Evolutionary conservation across 2,113 vertebrate species (phyloP), one percentile per base, ranked within the genome.

Genomic region (Ageneiosus marmoratus): DNA sequence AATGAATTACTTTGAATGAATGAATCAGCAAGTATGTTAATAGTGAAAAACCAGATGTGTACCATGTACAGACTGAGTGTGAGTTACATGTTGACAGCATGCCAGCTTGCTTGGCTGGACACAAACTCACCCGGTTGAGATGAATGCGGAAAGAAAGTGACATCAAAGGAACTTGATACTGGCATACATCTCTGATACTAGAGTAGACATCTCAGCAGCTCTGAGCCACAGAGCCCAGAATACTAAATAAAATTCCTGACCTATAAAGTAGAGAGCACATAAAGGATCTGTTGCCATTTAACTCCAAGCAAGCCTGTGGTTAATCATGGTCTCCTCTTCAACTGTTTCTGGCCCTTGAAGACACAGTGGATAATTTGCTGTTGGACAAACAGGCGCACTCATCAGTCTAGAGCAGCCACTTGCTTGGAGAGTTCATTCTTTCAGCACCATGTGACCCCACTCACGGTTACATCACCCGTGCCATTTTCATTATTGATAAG

Each of bases 401-500:
- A 60, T 83, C 60, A 76, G 70, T 34, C 29, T 15, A 63, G 55
- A 65, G 44, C 44, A 70, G 37, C 37, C 12, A 44, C 67, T 70
- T 70, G 37, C 32, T 58, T 11, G 27, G 27, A 34, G 37, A 50
- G 44, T 46, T 24, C 13, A 27, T 37, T 41, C 29, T 79, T 84
- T 70, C 32, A 53, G 6, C n/a, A 15, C 16, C 48, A 10, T 9
- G 7, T 32, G 37, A 29, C 29, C 22, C 79, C 24, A 6, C 51
- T 69, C 63, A 41, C 22, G 69, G 69, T 34, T 69, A 51, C 46
- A 34, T 69, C 63, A 79, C 58, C 18, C 11, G 10, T 48, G 46
- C 15, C 20, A 24, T 79, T 62, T 84, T 78, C 65, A 58, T 79
- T 79, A 79, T 32, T 41, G 29, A 62, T 62, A 78, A 84, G 20